Evolutionary conservation across 2,888 invertebrate species (phyloP).

Genomic region (Sphinx pinastri): DNA sequence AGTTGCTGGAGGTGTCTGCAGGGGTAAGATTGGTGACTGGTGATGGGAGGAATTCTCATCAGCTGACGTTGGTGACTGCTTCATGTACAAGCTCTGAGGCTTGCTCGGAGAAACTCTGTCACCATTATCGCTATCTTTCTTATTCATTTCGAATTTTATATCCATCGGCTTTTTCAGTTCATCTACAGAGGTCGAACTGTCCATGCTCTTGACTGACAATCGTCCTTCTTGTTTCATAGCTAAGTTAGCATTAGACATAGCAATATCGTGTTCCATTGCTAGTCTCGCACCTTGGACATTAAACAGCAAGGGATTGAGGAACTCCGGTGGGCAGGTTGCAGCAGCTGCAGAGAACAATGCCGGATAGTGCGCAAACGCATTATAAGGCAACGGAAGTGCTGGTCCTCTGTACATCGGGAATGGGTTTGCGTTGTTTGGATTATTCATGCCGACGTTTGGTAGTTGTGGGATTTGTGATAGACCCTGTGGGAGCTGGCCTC

Average conservation of each 20-base stretch:
- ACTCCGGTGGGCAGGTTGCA: constrained; percentile 83
- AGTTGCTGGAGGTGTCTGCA: constrained; percentile 64
- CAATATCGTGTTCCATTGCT: constrained; percentile 80
- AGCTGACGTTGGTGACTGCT: constrained; percentile 87
- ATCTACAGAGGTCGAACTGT: constrained; percentile 73
- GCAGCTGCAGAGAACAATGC: constrained; percentile 79
- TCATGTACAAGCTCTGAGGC: constrained; percentile 69
- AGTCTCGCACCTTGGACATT: constrained; percentile 82
- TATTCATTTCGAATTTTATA: constrained; percentile 60
- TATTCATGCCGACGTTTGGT: constrained; percentile 75
- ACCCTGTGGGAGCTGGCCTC: constrained; percentile 74
- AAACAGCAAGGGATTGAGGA: constrained; percentile 87
- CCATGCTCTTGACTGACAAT: constrained; percentile 75
- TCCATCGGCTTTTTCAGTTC: constrained; percentile 70
- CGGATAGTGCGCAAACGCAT: constrained; percentile 85
- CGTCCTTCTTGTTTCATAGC: constrained; percentile 77
- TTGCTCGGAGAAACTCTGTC: constrained; percentile 85
- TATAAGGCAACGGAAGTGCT: constrained; percentile 85
- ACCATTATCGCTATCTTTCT: constrained; percentile 58
- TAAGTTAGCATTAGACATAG: constrained; percentile 80
- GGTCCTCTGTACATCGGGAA: constrained; percentile 90
- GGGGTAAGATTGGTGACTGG: constrained; percentile 87
- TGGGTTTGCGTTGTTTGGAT: constrained; percentile 80
- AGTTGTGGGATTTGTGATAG: constrained; percentile 70
- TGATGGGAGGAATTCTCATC: constrained; percentile 86